These are phyloP conservation scores for Cariama cristata DNA, from an alignment of 2,113 vertebrate species.

Conservation along the genomic window DNA sequence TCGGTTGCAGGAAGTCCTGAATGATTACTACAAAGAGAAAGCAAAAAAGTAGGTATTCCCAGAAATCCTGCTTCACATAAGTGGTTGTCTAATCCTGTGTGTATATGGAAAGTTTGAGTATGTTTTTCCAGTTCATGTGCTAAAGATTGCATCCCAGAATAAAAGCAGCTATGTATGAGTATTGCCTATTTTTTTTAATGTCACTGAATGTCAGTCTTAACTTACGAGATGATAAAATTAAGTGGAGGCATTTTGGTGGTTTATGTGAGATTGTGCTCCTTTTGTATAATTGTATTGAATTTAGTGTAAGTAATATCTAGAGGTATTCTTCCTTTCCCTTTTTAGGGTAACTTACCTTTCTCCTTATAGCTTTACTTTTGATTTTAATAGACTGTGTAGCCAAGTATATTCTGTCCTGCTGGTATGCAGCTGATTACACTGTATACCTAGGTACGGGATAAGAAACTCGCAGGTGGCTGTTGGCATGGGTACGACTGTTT, in stretches of 20 bases:
- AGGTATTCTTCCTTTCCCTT: neutral
- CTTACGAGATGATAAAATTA: neutral
- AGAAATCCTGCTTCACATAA: neutral
- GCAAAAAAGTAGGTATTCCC: conserved; percentile 84
- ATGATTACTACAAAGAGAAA: conserved; percentile 91
- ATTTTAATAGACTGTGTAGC: neutral
- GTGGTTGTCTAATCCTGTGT: neutral
- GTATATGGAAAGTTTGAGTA: neutral
- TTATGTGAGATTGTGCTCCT: neutral
- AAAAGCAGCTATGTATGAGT: neutral
- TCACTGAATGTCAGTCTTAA: neutral
- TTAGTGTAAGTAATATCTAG: neutral
- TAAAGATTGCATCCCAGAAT: neutral
- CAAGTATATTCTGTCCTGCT: neutral
- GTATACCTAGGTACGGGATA: neutral
- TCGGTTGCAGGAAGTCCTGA: conserved; percentile 88
- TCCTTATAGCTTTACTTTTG: neutral
- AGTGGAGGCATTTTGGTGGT: neutral
- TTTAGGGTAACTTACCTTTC: neutral
- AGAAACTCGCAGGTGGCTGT: neutral
- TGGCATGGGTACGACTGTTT: neutral
- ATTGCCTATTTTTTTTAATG: neutral
- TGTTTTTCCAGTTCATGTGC: neutral
- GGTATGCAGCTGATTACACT: neutral
- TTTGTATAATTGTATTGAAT: neutral